phyloP scores from a whole-genome alignment of 2,113 vertebrate genomes.

The Scolopax mira region DNA sequence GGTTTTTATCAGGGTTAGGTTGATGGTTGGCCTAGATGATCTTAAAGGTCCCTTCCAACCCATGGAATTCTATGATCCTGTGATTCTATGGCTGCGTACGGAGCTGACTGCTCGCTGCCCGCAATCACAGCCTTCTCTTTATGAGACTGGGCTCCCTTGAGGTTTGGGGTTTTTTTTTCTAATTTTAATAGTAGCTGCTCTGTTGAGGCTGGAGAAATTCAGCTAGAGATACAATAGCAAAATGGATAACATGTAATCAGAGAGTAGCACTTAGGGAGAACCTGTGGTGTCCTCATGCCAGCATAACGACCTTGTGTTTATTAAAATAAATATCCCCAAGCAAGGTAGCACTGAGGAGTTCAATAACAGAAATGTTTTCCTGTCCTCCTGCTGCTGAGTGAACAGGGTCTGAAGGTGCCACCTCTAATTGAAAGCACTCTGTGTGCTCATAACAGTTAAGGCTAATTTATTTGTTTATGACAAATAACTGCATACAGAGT shows the following conservation, averaged over 20 bases:
- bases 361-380: conserved; percentile 35
- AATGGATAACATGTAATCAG: conserved; percentile 40
- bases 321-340: conserved; percentile 62
- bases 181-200: conserved; percentile 55
- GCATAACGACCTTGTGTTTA: conserved; percentile 51
- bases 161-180: background rate
- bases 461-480: conserved; percentile 58
- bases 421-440: conserved; percentile 51
- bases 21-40: too few relatives aligned
- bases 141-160: background rate
- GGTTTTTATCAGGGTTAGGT: too few relatives aligned
- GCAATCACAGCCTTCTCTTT: conserved; percentile 20
- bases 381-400: conserved; percentile 12
- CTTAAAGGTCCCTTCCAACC: too few relatives aligned
- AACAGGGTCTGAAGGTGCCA: conserved; percentile 30
- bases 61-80: too few relatives aligned
- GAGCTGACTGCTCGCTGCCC: background rate
- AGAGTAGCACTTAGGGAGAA: conserved; percentile 24
- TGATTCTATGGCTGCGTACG: background rate
- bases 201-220: conserved; percentile 26
- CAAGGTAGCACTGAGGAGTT: background rate
- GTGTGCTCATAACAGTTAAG: background rate
- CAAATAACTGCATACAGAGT: conserved; percentile 25
- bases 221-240: conserved; percentile 4
- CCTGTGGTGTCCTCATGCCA: conserved; percentile 21